phyloP scores from a whole-genome alignment of 2,797 vertebrate species.

The Eurystomus glaucurus region DNA sequence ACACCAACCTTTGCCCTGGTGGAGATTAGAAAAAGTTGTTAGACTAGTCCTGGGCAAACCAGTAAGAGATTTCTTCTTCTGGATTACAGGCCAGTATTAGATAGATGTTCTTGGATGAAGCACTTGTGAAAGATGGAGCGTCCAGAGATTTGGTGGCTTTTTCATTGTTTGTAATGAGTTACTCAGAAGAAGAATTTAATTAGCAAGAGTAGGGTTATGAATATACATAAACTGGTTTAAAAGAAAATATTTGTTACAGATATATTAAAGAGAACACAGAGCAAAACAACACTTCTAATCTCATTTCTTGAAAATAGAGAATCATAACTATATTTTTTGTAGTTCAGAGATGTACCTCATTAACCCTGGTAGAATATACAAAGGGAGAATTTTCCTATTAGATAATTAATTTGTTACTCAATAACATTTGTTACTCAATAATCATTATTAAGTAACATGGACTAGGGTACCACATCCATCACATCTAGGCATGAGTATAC shows the following conservation, averaged over 20 bases:
- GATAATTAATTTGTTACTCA: not conserved
- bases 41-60: not conserved
- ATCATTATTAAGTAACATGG: not conserved
- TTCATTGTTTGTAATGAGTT: not conserved
- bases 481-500: not conserved
- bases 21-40: not conserved
- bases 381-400: not conserved
- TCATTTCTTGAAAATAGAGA: not conserved
- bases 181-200: not conserved
- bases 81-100: not conserved
- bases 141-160: not conserved
- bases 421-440: too few species aligned
- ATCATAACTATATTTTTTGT: not conserved
- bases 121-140: not conserved
- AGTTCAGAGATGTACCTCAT: not conserved
- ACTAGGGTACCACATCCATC: not conserved
- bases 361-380: not conserved
- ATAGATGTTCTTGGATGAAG: not conserved
- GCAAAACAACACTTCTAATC: not conserved
- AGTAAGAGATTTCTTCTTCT: not conserved
- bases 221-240: not conserved
- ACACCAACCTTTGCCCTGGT: not conserved
- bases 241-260: slow-evolving; percentile 15
- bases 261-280: not conserved
- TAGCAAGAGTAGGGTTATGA: not conserved